These are phyloP conservation scores for Dryobota labecula DNA, from an alignment of 2,888 invertebrate species.

Conservation along the genomic window DNA sequence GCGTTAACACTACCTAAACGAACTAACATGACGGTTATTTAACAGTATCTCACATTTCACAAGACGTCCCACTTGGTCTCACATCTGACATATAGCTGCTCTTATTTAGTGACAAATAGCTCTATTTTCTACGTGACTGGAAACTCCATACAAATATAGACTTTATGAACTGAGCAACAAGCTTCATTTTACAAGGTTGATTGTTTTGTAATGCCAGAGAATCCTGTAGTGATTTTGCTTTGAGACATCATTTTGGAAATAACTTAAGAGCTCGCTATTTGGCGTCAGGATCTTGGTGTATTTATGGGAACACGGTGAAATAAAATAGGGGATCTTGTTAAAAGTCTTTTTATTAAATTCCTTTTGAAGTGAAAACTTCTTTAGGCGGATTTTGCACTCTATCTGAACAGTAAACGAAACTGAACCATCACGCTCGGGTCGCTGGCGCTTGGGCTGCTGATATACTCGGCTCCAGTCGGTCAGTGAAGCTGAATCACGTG, in stretches of 20 bases:
- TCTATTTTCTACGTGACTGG: conserved; percentile 55
- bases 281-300: conserved; percentile 1
- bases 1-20: background rate
- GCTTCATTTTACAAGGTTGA: conserved; percentile 29
- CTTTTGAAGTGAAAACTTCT: background rate
- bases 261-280: conserved; percentile 14
- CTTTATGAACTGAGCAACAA: conserved; percentile 2
- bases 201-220: conserved; percentile 18
- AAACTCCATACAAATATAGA: conserved; percentile 24
- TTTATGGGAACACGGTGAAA: conserved; percentile 2
- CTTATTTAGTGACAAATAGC: conserved; percentile 38
- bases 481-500: too few relatives aligned
- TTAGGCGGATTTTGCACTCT: too few relatives aligned
- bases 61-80: conserved; percentile 18
- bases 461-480: too few relatives aligned
- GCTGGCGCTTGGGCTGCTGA: too few relatives aligned
- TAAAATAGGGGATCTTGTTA: background rate
- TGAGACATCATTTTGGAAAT: conserved; percentile 17
- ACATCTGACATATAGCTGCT: conserved; percentile 20
- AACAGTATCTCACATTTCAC: conserved; percentile 25
- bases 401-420: too few relatives aligned
- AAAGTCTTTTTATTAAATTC: background rate
- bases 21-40: background rate
- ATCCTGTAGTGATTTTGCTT: conserved; percentile 37
- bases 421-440: too few relatives aligned